These are phyloP conservation scores for Eulimnadia texana DNA, from an alignment of 1,140 invertebrate species.

Conservation along the genomic window DNA sequence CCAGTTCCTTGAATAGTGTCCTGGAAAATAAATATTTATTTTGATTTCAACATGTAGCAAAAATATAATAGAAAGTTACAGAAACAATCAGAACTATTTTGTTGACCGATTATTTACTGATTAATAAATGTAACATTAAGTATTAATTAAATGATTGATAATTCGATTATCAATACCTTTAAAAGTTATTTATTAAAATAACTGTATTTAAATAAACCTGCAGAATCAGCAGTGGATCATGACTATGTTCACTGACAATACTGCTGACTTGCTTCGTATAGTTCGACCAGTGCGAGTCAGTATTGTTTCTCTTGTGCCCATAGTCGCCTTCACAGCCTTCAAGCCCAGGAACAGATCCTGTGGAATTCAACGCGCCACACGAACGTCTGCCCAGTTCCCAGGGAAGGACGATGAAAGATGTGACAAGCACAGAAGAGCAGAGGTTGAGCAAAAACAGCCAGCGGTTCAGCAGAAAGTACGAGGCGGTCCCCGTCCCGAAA, in stretches of 20 bases:
- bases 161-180: no score
- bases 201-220: not conserved
- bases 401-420: conserved; percentile 51
- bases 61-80: not conserved
- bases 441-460: conserved; percentile 65
- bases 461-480: conserved; percentile 64
- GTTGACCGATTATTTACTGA: no score
- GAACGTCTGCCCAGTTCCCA: conserved; percentile 19
- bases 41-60: not conserved
- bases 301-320: conserved; percentile 20
- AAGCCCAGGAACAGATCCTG: not conserved
- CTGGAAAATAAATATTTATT: no score
- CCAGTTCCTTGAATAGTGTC: conserved; percentile 55
- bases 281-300: conserved; percentile 26
- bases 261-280: conserved; percentile 1
- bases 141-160: no score
- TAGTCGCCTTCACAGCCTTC: not conserved
- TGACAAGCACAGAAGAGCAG: conserved; percentile 43
- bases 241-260: not conserved
- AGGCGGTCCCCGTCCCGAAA: conserved; percentile 45
- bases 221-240: not conserved
- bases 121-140: no score
- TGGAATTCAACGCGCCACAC: conserved; percentile 22
- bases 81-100: not conserved
- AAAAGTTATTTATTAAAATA: no score